Base-by-base conservation (phyloP, 1,140 invertebrate species). In the Ylistrum balloti region DNA sequence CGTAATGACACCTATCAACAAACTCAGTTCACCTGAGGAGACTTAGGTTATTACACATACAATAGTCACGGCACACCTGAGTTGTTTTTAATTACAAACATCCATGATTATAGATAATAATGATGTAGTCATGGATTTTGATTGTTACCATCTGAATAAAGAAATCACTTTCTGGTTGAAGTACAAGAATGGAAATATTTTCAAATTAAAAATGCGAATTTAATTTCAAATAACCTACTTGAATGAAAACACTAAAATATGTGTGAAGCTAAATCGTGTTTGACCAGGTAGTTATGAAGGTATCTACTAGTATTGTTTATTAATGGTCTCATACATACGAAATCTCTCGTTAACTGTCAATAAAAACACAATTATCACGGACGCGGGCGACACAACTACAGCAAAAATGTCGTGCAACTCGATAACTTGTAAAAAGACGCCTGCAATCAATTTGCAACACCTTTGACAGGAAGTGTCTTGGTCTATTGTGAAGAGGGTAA, bases 351-450 rank as follows among this genome's bases (percentile, higher is more conserved):
- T 74, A 74, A 74, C 22, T 28, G 56, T 28, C 56, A 74, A 74
- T 74, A 74, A 74, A 74, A 28, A n/a, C 56, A 74, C 56, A 74
- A n/a, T 74, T 28, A 74, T 28, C 56, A 28, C n/a, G 22, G 56
- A 28, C 56, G 22, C 22, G 17, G n/a, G 56, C 56, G 56, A 74
- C 56, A 74, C 20, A 74, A 28, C 56, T 74, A 74, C 56, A 74
- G 56, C 56, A 74, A 5, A 74, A 74, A 74, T 74, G n/a, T 28
- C 56, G n/a, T 74, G 56, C 56, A 74, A 74, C 56, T n/a, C 56
- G 56, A 74, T 74, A 74, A 74, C 56, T 74, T 74, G 56, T 74
- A 74, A 74, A 74, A 74, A 74, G 56, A 74, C n/a, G 56, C 56
- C 56, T 74, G 56, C 56, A 74, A 74, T 74, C 56, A 74, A 74